Conservation (phyloP, 30 jellyfish, hydroid and myxozoan species). For the Catostylus mosaicus region DNA sequence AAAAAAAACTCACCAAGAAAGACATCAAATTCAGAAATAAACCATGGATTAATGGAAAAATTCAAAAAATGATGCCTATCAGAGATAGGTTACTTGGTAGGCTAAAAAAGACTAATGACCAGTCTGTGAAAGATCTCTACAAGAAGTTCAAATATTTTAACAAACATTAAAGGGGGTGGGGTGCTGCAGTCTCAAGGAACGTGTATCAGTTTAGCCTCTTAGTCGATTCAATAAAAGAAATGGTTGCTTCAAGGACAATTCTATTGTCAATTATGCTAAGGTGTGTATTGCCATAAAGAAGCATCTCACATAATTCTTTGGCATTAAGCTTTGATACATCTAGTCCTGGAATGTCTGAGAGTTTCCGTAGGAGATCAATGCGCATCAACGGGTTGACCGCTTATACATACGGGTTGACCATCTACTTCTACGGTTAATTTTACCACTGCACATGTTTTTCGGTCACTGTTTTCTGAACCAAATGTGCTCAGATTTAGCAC, state of each 20-base stretch:
- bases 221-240: not conserved
- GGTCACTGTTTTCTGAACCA: slow-evolving; percentile 12
- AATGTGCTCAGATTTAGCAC: slow-evolving; percentile 23
- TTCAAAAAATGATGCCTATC: too few species aligned
- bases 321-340: not conserved
- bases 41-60: too few species aligned
- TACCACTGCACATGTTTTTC: slow-evolving; percentile 20
- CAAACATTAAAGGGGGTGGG: too few species aligned
- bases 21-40: too few species aligned
- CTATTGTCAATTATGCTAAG: not conserved
- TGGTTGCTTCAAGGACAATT: not conserved
- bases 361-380: not conserved
- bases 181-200: too few species aligned
- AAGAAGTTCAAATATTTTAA: not conserved
- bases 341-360: slow-evolving; percentile 29
- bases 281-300: not conserved
- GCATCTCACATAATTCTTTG: not conserved
- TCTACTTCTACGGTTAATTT: slow-evolving; percentile 16
- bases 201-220: too few species aligned
- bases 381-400: slow-evolving; percentile 1
- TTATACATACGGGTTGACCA: not conserved
- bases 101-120: too few species aligned
- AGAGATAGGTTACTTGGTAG: too few species aligned
- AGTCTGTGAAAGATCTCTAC: too few species aligned
- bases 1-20: too few species aligned